phyloP scores from a whole-genome alignment of 2,797 vertebrate genomes.

The Aulostomus chinensis region DNA sequence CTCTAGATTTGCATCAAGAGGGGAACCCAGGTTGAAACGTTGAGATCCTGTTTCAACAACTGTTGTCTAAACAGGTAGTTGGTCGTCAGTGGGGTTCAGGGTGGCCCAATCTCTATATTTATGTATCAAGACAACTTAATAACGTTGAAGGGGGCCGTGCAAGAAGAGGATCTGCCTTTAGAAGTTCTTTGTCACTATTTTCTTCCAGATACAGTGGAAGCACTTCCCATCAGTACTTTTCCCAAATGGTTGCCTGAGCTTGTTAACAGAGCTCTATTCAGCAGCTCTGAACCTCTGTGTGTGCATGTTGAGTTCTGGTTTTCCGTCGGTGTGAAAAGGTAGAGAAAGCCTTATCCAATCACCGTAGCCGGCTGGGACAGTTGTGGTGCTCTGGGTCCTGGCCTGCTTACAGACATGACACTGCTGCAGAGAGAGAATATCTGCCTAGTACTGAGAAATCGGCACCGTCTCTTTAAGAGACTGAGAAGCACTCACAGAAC shows the following conservation, averaged over 20 bases:
- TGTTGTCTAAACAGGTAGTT: too few species aligned
- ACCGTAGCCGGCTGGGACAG: constrained; percentile 21
- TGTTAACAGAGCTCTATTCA: too few species aligned
- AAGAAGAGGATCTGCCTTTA: too few species aligned
- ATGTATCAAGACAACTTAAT: too few species aligned
- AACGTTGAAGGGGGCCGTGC: too few species aligned
- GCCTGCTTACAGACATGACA: constrained; percentile 54
- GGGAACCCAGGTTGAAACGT: not conserved
- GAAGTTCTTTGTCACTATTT: too few species aligned
- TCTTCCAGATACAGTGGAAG: too few species aligned
- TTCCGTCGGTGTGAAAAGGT: constrained; percentile 16
- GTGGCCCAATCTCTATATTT: too few species aligned
- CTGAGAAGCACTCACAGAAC: constrained; percentile 77
- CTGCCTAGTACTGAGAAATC: constrained; percentile 73
- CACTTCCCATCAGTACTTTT: too few species aligned
- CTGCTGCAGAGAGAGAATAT: constrained; percentile 54
- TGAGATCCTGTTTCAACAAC: too few species aligned
- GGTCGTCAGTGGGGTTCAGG: too few species aligned
- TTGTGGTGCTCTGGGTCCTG: constrained; percentile 49
- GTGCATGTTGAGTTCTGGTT: constrained; percentile 13
- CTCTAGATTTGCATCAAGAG: not conserved
- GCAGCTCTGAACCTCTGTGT: constrained; percentile 1
- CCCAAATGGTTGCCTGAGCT: too few species aligned
- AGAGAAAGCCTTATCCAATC: constrained; percentile 24
- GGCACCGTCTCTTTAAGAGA: constrained; percentile 81